These are phyloP conservation scores for Triops longicaudatus DNA, from an alignment of 1,140 invertebrate species.

Conservation along the genomic window DNA sequence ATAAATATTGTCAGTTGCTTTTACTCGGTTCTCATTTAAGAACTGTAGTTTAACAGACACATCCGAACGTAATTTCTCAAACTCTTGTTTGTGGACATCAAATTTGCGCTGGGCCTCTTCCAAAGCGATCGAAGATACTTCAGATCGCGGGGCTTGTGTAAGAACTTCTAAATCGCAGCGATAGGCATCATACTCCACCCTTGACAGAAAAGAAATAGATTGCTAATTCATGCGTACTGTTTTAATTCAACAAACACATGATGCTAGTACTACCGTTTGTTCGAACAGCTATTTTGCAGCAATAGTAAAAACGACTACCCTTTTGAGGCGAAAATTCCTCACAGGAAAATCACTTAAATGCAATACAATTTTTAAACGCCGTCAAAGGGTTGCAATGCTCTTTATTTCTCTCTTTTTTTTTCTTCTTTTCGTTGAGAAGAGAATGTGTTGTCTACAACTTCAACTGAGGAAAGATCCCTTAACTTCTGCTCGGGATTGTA, in stretches of 20 bases:
- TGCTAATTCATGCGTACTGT: too few species aligned
- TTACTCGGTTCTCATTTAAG: conserved; percentile 89
- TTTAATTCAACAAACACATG: too few species aligned
- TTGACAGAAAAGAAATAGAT: conserved; percentile 38
- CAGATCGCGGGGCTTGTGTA: conserved; percentile 53
- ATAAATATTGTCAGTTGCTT: background rate
- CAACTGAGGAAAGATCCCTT: too few species aligned
- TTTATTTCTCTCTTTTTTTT: too few species aligned
- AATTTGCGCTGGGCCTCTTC: conserved; percentile 75
- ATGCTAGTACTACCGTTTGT: too few species aligned
- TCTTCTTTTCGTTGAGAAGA: too few species aligned
- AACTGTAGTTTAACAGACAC: conserved; percentile 92
- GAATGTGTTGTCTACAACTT: too few species aligned
- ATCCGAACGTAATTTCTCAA: conserved; percentile 83
- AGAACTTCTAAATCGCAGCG: conserved; percentile 78
- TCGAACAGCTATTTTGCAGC: too few species aligned
- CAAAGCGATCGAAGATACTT: conserved; percentile 49
- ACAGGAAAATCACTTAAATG: background rate
- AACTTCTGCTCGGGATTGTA: too few species aligned
- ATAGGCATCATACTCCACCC: conserved; percentile 95
- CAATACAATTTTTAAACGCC: too few species aligned
- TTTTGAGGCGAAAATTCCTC: conserved; percentile 18
- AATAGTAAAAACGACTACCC: too few species aligned
- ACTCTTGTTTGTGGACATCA: conserved; percentile 74
- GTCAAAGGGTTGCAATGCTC: too few species aligned